Evolutionary conservation across 2,797 vertebrate genomes (phyloP).

Genomic region (Margarornis squamiger): DNA sequence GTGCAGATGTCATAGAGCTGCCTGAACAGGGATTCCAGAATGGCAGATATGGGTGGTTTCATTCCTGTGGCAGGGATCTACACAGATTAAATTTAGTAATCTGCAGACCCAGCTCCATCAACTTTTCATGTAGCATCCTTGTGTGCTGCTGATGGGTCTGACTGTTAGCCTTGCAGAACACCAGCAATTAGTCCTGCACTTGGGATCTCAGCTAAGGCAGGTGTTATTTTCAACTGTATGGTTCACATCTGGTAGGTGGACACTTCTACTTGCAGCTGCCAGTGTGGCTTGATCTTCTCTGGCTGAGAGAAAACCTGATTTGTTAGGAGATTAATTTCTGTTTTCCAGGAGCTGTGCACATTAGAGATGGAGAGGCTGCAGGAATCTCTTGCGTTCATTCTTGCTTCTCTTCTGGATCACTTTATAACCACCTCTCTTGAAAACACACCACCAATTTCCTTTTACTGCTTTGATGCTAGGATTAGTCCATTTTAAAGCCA

Average conservation of each 20-base stretch:
- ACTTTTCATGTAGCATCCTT: neutral
- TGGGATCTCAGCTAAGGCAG: neutral
- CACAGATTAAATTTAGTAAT: neutral
- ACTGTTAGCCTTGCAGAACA: neutral
- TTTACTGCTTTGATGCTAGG: neutral
- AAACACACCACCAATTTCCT: neutral
- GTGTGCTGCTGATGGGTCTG: neutral
- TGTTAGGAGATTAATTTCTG: neutral
- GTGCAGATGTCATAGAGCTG: neutral
- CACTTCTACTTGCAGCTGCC: neutral
- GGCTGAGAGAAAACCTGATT: neutral
- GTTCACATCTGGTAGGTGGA: neutral
- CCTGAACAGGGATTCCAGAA: neutral
- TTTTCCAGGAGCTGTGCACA: accelerated
- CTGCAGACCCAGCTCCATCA: neutral
- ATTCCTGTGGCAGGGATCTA: neutral
- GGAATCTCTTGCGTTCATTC: neutral
- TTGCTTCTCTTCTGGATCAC: neutral
- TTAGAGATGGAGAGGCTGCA: neutral
- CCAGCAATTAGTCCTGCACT: neutral
- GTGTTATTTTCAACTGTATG: neutral
- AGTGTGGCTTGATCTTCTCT: neutral
- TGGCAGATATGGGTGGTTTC: neutral
- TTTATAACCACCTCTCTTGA: neutral
- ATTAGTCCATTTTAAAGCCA: neutral